These are phyloP conservation scores for Acrocephalus kingi DNA, from an alignment of 2,113 vertebrate species.

Conservation along the genomic window DNA sequence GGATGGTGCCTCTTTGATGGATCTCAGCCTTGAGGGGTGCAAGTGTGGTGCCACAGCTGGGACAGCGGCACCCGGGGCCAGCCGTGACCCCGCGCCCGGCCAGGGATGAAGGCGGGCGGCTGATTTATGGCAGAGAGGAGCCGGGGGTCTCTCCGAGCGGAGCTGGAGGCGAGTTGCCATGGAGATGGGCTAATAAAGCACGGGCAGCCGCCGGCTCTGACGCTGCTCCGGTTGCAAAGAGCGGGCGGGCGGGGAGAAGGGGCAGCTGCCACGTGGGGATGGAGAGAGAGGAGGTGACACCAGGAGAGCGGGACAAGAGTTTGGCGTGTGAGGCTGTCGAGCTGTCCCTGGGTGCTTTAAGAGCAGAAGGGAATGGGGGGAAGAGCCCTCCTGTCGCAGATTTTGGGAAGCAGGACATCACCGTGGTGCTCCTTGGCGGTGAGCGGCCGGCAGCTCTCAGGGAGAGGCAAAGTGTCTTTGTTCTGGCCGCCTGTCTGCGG, in stretches of 20 bases:
- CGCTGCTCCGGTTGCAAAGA: background rate
- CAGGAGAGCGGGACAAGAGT: rapidly evolving
- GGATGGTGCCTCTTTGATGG: background rate
- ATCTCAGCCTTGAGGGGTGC: background rate
- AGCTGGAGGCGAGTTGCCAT: constrained; percentile 63
- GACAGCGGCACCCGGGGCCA: background rate
- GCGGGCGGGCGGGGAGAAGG: background rate
- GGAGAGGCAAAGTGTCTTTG: background rate
- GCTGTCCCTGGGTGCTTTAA: background rate
- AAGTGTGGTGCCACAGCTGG: background rate
- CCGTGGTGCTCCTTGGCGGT: rapidly evolving
- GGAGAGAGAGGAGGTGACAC: background rate
- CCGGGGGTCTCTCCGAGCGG: constrained; percentile 40
- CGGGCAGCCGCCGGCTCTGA: constrained; percentile 21
- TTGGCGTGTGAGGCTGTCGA: background rate
- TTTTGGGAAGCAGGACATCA: background rate
- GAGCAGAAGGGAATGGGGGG: background rate
- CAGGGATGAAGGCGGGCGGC: background rate
- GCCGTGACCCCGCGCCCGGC: background rate
- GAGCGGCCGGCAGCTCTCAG: background rate
- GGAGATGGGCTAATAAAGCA: constrained; percentile 66
- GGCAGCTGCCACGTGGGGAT: background rate
- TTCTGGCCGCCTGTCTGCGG: background rate
- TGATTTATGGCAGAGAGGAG: constrained; percentile 27
- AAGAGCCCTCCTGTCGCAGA: background rate